Evolutionary conservation across 2,888 invertebrate species (phyloP).

Genomic region (Pseudanteris insignis): DNA sequence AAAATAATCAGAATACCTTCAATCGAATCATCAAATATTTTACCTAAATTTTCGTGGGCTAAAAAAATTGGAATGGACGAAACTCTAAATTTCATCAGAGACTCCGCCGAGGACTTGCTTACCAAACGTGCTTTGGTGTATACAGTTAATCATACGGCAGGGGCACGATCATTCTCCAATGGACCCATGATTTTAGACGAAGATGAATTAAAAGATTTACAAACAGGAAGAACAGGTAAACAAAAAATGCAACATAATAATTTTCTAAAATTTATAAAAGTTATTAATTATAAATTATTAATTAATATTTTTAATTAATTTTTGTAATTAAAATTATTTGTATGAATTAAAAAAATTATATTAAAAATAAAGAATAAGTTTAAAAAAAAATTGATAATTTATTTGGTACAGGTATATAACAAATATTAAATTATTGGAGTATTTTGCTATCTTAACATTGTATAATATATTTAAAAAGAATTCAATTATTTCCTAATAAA

Average conservation of each 20-base stretch:
- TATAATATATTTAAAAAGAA: no score
- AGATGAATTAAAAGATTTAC: conserved; percentile 55
- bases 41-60: conserved; percentile 55
- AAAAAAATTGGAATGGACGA: conserved; percentile 53
- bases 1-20: conserved; percentile 60
- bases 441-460: no score
- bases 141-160: conserved; percentile 54
- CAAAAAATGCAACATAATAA: no score
- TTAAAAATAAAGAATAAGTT: no score
- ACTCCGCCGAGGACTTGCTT: conserved; percentile 58
- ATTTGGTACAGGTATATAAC: no score
- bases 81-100: conserved; percentile 56
- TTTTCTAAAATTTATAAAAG: no score
- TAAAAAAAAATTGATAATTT: no score
- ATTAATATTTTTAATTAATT: background rate
- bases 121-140: conserved; percentile 62
- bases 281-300: background rate
- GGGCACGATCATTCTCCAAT: conserved; percentile 50
- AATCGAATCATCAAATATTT: conserved; percentile 47
- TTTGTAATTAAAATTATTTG: no score
- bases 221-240: conserved; percentile 47
- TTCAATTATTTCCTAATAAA: no score
- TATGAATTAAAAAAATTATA: no score
- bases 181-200: conserved; percentile 59
- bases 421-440: no score